These are phyloP conservation scores for Phylloscopus trochiloides DNA, from an alignment of 2,113 vertebrate genomes.

Conservation along the genomic window DNA sequence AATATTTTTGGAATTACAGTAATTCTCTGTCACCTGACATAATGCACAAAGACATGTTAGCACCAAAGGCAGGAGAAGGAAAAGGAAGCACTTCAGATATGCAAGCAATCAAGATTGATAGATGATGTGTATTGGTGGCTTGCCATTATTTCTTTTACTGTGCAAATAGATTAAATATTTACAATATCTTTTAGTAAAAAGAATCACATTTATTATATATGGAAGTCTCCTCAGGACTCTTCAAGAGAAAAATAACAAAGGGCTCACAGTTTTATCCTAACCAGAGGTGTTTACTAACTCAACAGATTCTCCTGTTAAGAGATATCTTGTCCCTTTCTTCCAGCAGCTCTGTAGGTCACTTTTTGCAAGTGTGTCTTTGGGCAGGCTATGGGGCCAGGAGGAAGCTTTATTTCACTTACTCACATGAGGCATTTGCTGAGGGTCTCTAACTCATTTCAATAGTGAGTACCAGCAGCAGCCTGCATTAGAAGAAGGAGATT, in stretches of 20 bases:
- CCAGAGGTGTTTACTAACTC: neutral
- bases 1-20: conserved; percentile 24
- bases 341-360: neutral
- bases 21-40: conserved; percentile 2
- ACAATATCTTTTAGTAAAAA: neutral
- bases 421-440: neutral
- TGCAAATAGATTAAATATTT: neutral
- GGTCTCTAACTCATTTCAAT: neutral
- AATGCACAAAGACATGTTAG: neutral
- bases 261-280: neutral
- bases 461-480: neutral
- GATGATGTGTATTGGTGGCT: neutral
- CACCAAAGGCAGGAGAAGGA: neutral
- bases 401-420: neutral
- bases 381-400: neutral
- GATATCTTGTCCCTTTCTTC: neutral
- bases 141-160: neutral
- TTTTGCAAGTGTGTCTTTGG: neutral
- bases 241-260: neutral
- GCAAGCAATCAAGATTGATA: neutral
- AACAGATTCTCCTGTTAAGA: neutral
- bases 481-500: neutral
- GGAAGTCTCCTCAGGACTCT: neutral
- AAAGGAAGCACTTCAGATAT: neutral
- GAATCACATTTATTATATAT: neutral